These are phyloP conservation scores for Halcyon senegalensis DNA, from an alignment of 2,113 vertebrate species.

Conservation along the genomic window DNA sequence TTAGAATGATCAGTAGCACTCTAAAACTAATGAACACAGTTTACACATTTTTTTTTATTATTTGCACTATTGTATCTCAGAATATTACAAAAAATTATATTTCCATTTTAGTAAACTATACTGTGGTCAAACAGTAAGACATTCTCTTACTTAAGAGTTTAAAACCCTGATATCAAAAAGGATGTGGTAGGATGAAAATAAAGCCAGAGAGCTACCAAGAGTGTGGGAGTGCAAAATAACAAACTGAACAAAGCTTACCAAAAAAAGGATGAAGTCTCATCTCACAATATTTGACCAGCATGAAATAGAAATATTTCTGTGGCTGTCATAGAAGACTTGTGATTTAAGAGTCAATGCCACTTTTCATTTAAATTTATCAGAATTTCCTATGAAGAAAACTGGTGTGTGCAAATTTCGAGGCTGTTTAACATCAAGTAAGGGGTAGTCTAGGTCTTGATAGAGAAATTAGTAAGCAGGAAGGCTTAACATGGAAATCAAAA, in stretches of 20 bases:
- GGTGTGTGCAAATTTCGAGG: neutral
- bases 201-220: neutral
- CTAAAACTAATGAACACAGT: neutral
- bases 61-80: neutral
- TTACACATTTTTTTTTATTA: neutral
- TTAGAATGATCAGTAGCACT: neutral
- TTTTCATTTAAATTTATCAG: conserved; percentile 9
- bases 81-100: neutral
- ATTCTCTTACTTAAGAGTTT: neutral
- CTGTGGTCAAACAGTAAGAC: neutral
- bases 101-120: neutral
- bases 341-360: neutral
- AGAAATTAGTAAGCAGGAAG: neutral
- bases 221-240: neutral
- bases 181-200: neutral
- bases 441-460: neutral
- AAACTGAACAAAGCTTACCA: conserved; percentile 23
- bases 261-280: neutral
- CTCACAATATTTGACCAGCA: neutral
- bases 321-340: conserved; percentile 15
- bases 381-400: neutral
- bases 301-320: neutral
- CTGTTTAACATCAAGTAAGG: neutral
- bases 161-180: neutral
- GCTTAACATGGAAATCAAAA: neutral